Evolutionary conservation across 2,888 invertebrate genomes (phyloP), one percentile per base, ranked within the genome.

Genomic region (Asteroscopus sphinx): DNA sequence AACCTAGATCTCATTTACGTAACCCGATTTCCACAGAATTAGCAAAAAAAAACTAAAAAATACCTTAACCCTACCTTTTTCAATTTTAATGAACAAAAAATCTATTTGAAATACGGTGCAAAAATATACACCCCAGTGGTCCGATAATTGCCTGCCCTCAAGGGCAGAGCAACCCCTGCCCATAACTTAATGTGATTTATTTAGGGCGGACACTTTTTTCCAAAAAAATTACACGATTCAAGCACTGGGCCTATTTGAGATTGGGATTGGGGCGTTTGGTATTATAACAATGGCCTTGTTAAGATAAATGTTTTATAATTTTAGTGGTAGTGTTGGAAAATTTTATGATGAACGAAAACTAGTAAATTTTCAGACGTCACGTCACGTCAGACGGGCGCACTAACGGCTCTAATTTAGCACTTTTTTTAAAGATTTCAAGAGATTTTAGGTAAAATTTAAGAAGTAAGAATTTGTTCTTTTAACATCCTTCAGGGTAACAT

Each of bases 161-260:
- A 77, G 77, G 76, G 63, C 56, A 57, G 39, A 44, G 48, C 15
- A 40, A 45, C 59, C 77, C 67, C 59, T 64, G 51, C 56, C 77
- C 68, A 77, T 77, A 73, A 73, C 46, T 76, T 76, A 66, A 64
- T 64, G 63, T 73, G 76, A 76, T 77, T 76, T 77, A 76, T 76
- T 75, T 66, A 45, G 78, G 76, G 73, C 76, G 78, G 76, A 77
- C 67, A 68, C n/a, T 68, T 68, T 73, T 66, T 75, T 56, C 42
- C 57, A 48, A 52, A 71, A 21, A 37, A 74, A 63, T 76, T 73
- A 73, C 60, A 62, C 65, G 58, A 44, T 42, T 56, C 62, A 40
- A 59, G 61, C 46, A 35, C 54, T 48, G 47, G 44, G 59, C 32
- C 40, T 66, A 57, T 68, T 60, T 44, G 32, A 32, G 44, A 12